Evolutionary conservation across 30 jellyfish, hydroid and myxozoan genomes (phyloP).

Genomic region (Turritopsis dohrnii): DNA sequence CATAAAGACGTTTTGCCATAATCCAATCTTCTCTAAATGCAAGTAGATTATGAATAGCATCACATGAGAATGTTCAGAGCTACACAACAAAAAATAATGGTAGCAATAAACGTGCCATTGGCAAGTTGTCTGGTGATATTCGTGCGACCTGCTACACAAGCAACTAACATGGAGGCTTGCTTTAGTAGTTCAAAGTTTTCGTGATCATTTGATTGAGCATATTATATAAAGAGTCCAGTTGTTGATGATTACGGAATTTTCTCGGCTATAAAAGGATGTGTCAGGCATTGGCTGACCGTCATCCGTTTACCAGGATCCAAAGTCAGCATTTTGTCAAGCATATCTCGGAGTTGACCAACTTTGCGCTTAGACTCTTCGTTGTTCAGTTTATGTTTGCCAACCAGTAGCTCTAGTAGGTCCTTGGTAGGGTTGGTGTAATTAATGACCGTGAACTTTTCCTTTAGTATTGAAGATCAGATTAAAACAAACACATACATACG

Average conservation of each 20-base stretch:
- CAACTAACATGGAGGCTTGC: too few species aligned
- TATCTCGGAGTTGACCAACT: constrained; percentile 91
- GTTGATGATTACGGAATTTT: constrained; percentile 44
- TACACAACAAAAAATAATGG: too few species aligned
- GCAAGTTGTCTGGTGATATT: not conserved
- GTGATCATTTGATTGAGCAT: not conserved
- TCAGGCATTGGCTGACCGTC: constrained; percentile 73
- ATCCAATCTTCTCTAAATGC: not conserved
- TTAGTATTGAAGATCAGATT: constrained; percentile 18
- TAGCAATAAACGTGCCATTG: too few species aligned
- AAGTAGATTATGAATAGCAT: not conserved
- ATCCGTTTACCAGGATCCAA: constrained; percentile 94
- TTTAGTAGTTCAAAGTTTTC: too few species aligned
- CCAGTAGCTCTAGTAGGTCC: constrained; percentile 75
- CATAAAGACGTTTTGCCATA: not conserved
- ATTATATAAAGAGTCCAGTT: not conserved
- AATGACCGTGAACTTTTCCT: constrained; percentile 92
- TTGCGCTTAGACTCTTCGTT: constrained; percentile 78
- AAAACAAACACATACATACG: constrained; percentile 16
- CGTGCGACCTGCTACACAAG: not conserved
- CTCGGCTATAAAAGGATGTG: constrained; percentile 85
- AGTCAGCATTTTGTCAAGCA: constrained; percentile 83
- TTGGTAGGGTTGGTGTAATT: constrained; percentile 55
- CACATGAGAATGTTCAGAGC: too few species aligned
- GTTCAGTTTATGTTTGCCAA: constrained; percentile 51